Base-by-base conservation (phyloP, 2,888 invertebrate species). In the Parascotia fuliginaria region DNA sequence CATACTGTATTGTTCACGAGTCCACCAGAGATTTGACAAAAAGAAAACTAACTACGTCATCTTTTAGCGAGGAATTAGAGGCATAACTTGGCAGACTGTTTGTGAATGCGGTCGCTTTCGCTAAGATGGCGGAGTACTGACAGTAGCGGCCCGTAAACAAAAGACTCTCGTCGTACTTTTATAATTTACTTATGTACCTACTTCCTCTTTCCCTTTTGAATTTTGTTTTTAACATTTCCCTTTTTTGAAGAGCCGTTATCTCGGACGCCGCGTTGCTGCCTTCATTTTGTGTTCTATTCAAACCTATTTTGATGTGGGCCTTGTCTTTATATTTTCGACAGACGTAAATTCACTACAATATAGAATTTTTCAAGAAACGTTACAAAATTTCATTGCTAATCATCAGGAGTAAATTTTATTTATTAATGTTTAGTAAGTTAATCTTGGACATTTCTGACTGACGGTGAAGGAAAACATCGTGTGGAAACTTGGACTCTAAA, bases 231-330 rank as follows among this genome's bases (percentile, higher is more conserved):
- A 80, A 77, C 79, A 76, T 82, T 83, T 79, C 70, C 77, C 75
- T 77, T 79, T 81, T 84, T 86, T 84, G 81, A 85, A 80, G 81
- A 72, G 79, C 77, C 70, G 84, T 83, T 88, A 86, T 88, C 86
- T 81, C 73, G 78, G 77, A 75, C 73, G 75, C 75, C 69, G 70
- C 68, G 68, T 70, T 73, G 69, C 74, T 76, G 78, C 77, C 77
- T 79, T 74, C 81, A 79, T 83, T 86, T 80, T 75, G 76, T 67
- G 79, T 79, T 78, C 77, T 73, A 80, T 85, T 83, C 79, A 83
- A 77, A 73, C 75, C 74, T 78, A 77, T 79, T 83, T 80, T 83
- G 77, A 82, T 78, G 77, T 70, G 69, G 69, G 71, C 71, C 66
- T 60, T 59, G 69, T 59, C 67, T 75, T 70, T 73, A 68, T 70